These are phyloP conservation scores for Aplocera efformata DNA, from an alignment of 2,888 invertebrate species.

Conservation along the genomic window DNA sequence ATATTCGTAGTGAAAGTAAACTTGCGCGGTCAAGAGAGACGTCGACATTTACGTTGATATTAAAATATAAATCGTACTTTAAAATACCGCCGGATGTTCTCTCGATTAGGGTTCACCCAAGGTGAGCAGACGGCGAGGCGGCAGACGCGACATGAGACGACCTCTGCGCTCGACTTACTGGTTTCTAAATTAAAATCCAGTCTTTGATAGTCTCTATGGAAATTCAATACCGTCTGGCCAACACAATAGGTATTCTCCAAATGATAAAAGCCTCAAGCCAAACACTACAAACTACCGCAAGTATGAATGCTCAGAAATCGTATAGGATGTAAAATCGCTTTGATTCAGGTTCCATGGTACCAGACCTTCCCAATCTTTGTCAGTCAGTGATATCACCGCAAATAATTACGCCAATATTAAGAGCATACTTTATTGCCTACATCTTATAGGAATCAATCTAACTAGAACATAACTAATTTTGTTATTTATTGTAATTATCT, in stretches of 20 bases:
- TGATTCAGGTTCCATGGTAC: neutral
- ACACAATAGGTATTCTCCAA: slow-evolving; percentile 43
- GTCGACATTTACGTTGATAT: slow-evolving; percentile 36
- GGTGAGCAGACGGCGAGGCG: slow-evolving; percentile 74
- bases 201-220: slow-evolving; percentile 55
- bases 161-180: slow-evolving; percentile 60
- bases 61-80: slow-evolving; percentile 43
- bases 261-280: slow-evolving; percentile 17
- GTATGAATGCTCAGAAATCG: slow-evolving; percentile 3
- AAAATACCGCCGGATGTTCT: slow-evolving; percentile 48
- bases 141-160: slow-evolving; percentile 57
- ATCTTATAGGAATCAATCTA: too few species aligned
- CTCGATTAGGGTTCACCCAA: slow-evolving; percentile 54
- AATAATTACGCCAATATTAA: too few species aligned
- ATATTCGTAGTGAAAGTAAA: slow-evolving; percentile 51
- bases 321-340: slow-evolving; percentile 4
- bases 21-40: slow-evolving; percentile 34
- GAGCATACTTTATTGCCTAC: too few species aligned
- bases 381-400: too few species aligned
- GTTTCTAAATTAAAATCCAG: slow-evolving; percentile 64
- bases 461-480: too few species aligned
- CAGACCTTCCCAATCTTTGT: too few species aligned
- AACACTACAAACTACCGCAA: slow-evolving; percentile 1
- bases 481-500: neutral
- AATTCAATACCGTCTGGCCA: slow-evolving; percentile 63